Evolutionary conservation across 2,797 vertebrate genomes (phyloP).

Genomic region (Lerista edwardsae): DNA sequence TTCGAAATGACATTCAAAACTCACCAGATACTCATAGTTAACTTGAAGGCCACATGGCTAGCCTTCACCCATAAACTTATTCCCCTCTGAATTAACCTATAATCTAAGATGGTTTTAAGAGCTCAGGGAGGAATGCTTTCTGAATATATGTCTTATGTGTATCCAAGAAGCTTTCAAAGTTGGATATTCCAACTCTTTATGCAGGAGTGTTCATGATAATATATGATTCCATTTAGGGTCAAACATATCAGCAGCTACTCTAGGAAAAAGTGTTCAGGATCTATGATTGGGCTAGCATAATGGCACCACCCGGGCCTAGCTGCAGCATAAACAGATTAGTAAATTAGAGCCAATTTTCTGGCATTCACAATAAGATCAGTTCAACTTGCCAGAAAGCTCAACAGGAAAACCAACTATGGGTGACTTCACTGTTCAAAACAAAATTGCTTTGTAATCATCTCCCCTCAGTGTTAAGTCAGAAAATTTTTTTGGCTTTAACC

Average conservation of each 20-base stretch:
- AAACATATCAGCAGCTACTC: not conserved
- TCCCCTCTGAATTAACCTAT: not conserved
- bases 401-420: not conserved
- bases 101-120: constrained; percentile 27
- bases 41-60: constrained; percentile 3
- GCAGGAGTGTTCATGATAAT: not conserved
- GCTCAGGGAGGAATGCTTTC: constrained; percentile 3
- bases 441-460: no score
- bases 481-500: not conserved
- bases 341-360: not conserved
- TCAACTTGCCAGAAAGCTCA: not conserved
- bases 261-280: constrained; percentile 7
- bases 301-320: not conserved
- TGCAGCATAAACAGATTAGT: not conserved
- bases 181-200: not conserved
- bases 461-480: no score
- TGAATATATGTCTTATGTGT: constrained; percentile 1
- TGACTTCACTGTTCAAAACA: not conserved
- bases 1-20: constrained; percentile 15
- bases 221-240: not conserved
- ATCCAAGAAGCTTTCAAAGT: constrained; percentile 16
- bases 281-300: not conserved
- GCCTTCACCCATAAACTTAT: not conserved
- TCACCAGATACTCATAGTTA: constrained; percentile 29
- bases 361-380: not conserved